A percentile compares a stretch with the other conserved stretches of the same genome.
Conservation (phyloP, 2,888 invertebrate species). For the Tachystola acroxantha region DNA sequence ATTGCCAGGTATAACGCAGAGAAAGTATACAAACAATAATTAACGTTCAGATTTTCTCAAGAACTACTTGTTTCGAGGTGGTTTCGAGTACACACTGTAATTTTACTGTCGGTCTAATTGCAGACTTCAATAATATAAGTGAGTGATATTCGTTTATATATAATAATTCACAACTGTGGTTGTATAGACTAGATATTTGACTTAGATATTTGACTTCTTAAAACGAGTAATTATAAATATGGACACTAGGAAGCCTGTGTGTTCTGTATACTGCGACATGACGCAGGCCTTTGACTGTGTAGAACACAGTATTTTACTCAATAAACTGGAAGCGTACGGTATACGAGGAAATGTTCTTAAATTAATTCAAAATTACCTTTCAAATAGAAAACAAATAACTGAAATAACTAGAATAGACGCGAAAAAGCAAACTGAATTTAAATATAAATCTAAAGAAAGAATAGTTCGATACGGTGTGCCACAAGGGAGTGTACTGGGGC, state of each 20-base stretch:
- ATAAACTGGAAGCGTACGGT: neutral
- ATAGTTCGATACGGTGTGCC: neutral
- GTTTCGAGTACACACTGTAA: too few relatives aligned
- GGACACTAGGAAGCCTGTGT: too few relatives aligned
- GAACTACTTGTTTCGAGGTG: too few relatives aligned
- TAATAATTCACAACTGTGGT: too few relatives aligned
- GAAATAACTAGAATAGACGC: neutral
- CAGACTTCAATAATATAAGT: too few relatives aligned
- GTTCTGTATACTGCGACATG: too few relatives aligned
- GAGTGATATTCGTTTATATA: too few relatives aligned
- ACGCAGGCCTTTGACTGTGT: constrained; percentile 4
- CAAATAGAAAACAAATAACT: neutral
- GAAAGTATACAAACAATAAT: too few relatives aligned
- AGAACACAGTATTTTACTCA: neutral
- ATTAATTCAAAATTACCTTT: neutral
- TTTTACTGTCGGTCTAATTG: too few relatives aligned
- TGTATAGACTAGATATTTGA: neutral
- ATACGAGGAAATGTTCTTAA: neutral
- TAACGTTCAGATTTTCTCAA: too few relatives aligned
- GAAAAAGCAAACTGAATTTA: neutral
- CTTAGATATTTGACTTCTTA: constrained; percentile 10
- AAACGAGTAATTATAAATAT: too few relatives aligned
- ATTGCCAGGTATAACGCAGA: too few relatives aligned
- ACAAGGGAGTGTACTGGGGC: constrained; percentile 1
- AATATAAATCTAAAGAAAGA: neutral